Percentiles rank a stretch among this genome's conserved stretches.
Evolutionary conservation across 2,113 vertebrate genomes (phyloP).

Genomic region (Syrrhaptes paradoxus): DNA sequence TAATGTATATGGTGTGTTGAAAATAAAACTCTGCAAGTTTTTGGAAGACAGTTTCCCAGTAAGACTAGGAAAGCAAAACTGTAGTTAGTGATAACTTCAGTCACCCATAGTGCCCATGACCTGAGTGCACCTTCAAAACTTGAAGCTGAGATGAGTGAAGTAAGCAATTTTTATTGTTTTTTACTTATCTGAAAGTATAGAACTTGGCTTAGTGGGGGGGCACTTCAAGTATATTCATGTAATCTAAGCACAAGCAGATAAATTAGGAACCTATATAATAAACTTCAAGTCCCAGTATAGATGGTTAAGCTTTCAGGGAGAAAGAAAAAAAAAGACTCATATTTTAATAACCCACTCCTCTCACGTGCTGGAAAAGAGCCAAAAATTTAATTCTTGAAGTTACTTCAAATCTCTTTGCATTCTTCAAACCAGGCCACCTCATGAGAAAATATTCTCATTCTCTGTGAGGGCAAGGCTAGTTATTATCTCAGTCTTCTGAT

Average conservation of each 20-base stretch:
- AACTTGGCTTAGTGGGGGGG: background rate
- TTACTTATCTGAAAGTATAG: background rate
- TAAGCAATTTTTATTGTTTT: background rate
- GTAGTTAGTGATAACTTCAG: background rate
- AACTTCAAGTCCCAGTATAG: fast-evolving
- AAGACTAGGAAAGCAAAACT: background rate
- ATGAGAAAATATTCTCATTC: background rate
- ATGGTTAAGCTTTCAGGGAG: background rate
- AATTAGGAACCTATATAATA: background rate
- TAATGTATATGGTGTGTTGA: background rate
- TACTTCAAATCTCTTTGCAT: background rate
- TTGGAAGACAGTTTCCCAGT: background rate
- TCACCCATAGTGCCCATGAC: background rate
- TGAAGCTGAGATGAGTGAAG: background rate
- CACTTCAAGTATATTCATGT: background rate
- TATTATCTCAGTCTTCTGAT: background rate
- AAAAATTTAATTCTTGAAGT: background rate
- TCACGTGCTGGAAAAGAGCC: background rate
- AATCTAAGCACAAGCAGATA: background rate
- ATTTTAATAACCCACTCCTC: background rate
- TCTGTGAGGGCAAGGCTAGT: background rate
- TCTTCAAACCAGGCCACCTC: background rate
- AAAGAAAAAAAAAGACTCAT: background rate
- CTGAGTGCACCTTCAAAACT: background rate
- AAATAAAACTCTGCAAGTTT: background rate